These are phyloP conservation scores for Labeo calbasu DNA, from an alignment of 2,797 vertebrate species.

Conservation along the genomic window DNA sequence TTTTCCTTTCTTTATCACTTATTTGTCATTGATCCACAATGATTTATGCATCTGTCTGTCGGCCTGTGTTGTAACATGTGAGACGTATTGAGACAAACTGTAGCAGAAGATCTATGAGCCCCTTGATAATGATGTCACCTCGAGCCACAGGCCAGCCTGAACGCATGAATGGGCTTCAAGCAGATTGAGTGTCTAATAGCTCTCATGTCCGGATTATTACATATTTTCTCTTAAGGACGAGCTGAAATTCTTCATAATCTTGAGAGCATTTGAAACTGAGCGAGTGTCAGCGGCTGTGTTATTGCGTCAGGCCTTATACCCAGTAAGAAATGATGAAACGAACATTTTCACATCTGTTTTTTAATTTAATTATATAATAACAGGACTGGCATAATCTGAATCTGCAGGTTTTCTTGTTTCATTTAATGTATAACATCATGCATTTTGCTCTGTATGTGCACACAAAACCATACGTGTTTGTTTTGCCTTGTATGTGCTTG, in stretches of 20 bases:
- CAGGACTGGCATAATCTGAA: neutral
- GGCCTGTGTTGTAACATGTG: conserved; percentile 7
- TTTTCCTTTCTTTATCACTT: neutral
- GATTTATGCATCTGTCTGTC: conserved; percentile 22
- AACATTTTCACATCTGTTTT: neutral
- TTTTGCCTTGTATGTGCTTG: conserved; percentile 27
- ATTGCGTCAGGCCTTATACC: neutral
- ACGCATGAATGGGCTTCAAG: conserved; percentile 58
- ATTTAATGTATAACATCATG: neutral
- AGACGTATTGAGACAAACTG: conserved; percentile 42
- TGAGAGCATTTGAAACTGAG: conserved; percentile 20
- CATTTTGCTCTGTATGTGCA: conserved; percentile 11
- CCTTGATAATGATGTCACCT: conserved; percentile 58
- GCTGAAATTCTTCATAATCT: conserved; percentile 35
- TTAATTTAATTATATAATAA: conserved; percentile 11
- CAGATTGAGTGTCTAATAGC: conserved; percentile 63
- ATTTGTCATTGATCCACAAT: neutral
- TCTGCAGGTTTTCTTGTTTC: neutral
- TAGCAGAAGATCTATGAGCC: conserved; percentile 47
- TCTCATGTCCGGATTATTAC: conserved; percentile 55
- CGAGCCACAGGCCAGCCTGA: conserved; percentile 40
- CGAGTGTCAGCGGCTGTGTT: neutral
- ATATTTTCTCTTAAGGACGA: conserved; percentile 35
- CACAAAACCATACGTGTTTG: conserved; percentile 12
- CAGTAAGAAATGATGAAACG: neutral